phyloP scores from a whole-genome alignment of 2,888 invertebrate species.

The Pharmacophagus antenor region DNA sequence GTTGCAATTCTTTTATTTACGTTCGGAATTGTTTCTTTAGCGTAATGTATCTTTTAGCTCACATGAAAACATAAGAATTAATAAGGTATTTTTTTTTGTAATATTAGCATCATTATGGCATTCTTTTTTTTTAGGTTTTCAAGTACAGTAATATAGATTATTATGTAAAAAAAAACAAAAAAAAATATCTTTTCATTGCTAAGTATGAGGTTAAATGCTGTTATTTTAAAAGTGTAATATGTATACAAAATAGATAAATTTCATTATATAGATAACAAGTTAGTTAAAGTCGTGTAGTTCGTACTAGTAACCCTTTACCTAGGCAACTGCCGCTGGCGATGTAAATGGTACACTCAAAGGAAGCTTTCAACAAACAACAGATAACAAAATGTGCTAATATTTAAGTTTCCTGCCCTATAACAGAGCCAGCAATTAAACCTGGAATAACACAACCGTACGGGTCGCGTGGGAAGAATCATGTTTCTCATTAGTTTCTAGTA shows the following conservation, averaged over 20 bases:
- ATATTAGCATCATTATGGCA: not conserved
- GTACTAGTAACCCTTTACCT: constrained; percentile 50
- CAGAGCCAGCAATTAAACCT: constrained; percentile 49
- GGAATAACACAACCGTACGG: constrained; percentile 34
- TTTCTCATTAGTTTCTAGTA: constrained; percentile 8
- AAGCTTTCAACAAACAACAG: constrained; percentile 56
- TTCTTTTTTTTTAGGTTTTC: not conserved
- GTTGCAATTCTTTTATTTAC: too few relatives aligned
- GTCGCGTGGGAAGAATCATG: constrained; percentile 30
- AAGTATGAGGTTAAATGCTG: not conserved
- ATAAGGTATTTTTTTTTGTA: not conserved
- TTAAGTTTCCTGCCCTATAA: constrained; percentile 59
- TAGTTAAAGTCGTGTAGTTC: constrained; percentile 17
- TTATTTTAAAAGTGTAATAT: not conserved
- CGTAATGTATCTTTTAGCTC: too few relatives aligned
- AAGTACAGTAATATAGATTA: too few relatives aligned
- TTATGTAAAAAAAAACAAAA: too few relatives aligned
- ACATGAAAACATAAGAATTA: not conserved
- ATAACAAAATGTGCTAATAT: constrained; percentile 71
- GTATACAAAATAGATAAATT: not conserved
- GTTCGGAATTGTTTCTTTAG: too few relatives aligned
- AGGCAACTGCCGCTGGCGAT: constrained; percentile 49
- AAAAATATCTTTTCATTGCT: too few relatives aligned
- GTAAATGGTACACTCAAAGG: constrained; percentile 57
- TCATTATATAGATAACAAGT: constrained; percentile 4